Evolutionary conservation across 2,113 vertebrate species (phyloP), one percentile per base, ranked within the genome.

Genomic region (Charina bottae): DNA sequence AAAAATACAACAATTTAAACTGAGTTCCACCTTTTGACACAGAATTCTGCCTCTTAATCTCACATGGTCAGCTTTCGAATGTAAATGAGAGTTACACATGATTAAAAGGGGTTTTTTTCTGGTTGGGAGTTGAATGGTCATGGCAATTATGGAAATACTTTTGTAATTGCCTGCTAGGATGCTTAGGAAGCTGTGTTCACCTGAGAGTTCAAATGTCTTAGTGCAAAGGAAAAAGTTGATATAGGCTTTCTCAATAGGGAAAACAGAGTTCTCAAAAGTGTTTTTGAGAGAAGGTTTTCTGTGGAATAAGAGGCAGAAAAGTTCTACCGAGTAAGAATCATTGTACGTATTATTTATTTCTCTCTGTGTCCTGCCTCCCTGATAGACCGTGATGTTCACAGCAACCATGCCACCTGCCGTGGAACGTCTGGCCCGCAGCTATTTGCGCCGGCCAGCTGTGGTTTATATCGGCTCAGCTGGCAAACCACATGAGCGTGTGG

Each of bases 381-480:
- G 42, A 0, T 93, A 99, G 99, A 99, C 99, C 0, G 99, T 99
- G 96, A 99, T 99, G 99, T 99, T 99, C 97, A 99, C 99, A 0
- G 99, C 99, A 88, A 99, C 99, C 15, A 99, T 99, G 99, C 99
- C 99, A 0, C 97, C 99, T 0, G 98, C 99, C 0, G 99, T 99
- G 95, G 99, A 99, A 96, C 97, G 99, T 15, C 96, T 99, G 97
- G 99, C 99, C 84, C 97, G 99, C 91, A 99, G 98, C 95, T 99
- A 99, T 96, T 97, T 99, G 26, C 98, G 99, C n/a, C 98, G 99
- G 1, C 98, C 99, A 0, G 99, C 99, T 0, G 99, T 99, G 96
- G 99, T 99, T 0, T 99, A 99, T 97, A 99, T 99, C 13, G 99
- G 99, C 60, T 99, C 99, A 0, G 99, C 99, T 0, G 99, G 99